Conservation (phyloP, 2,797 vertebrate genomes). For the Cossypha heuglini region DNA sequence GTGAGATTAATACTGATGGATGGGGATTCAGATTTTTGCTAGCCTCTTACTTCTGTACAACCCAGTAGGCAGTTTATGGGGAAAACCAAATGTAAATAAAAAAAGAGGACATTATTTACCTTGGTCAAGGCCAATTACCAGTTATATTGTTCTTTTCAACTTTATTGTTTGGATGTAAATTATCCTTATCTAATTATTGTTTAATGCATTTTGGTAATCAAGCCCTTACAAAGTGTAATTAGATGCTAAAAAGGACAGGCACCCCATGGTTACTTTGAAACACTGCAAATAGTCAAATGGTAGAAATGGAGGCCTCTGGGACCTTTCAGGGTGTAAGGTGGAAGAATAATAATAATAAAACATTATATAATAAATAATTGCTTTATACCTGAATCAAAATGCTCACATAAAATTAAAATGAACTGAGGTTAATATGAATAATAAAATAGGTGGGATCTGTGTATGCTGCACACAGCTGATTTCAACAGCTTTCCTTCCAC, state of each 20-base stretch:
- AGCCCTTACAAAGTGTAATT: conserved; percentile 68
- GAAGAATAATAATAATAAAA: neutral
- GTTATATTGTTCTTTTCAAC: conserved; percentile 76
- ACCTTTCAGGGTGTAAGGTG: neutral
- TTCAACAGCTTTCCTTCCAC: neutral
- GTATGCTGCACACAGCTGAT: neutral
- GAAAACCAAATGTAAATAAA: conserved; percentile 82
- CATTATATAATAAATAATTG: neutral
- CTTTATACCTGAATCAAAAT: neutral
- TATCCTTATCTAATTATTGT: conserved; percentile 77
- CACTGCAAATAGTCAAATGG: conserved; percentile 5
- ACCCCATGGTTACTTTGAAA: conserved; percentile 17
- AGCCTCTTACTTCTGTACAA: conserved; percentile 79
- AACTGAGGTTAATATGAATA: neutral
- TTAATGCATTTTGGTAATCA: conserved; percentile 76
- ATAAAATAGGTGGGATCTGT: neutral
- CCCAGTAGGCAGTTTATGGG: conserved; percentile 79
- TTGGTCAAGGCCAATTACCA: conserved; percentile 80
- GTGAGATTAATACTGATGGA: conserved; percentile 84
- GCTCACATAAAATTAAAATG: neutral
- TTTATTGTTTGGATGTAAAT: conserved; percentile 73
- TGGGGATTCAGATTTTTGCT: conserved; percentile 81
- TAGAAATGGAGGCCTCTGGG: neutral
- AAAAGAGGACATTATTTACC: conserved; percentile 80
- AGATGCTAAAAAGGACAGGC: conserved; percentile 65